phyloP scores from a whole-genome alignment of 2,888 invertebrate genomes.

The Fissipunctia ypsillon region DNA sequence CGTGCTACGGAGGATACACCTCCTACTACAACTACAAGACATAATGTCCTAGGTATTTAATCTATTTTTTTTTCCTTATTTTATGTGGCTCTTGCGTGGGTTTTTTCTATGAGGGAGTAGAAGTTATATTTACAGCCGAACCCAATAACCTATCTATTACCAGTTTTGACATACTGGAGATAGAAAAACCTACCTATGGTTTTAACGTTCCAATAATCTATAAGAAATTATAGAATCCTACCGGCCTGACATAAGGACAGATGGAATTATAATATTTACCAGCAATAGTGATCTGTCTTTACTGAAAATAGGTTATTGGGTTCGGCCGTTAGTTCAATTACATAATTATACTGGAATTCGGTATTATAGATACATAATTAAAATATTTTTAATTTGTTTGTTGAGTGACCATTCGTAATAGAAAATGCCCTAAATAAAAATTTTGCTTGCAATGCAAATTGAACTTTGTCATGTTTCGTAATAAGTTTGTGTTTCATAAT shows the following conservation, averaged over 20 bases:
- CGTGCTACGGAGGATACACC: conserved; percentile 92
- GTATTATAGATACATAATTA: not conserved
- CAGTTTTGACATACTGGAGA: too few relatives aligned
- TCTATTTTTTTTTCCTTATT: not conserved
- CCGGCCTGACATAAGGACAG: too few relatives aligned
- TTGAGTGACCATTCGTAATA: not conserved
- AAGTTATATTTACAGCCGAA: not conserved
- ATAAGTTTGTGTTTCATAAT: not conserved
- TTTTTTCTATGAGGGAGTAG: not conserved
- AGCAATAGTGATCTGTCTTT: too few relatives aligned
- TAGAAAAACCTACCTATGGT: too few relatives aligned
- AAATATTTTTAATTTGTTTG: not conserved
- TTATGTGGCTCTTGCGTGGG: conserved; percentile 7
- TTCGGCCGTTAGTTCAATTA: too few relatives aligned
- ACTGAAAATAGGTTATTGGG: too few relatives aligned
- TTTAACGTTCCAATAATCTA: too few relatives aligned
- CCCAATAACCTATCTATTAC: too few relatives aligned
- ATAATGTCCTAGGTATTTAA: conserved; percentile 58
- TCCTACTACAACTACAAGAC: conserved; percentile 73
- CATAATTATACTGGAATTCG: not conserved
- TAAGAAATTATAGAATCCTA: too few relatives aligned
- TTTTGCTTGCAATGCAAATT: not conserved
- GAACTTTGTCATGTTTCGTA: not conserved
- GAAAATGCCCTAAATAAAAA: not conserved
- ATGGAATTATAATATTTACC: too few relatives aligned